Evolutionary conservation across 2,888 invertebrate genomes (phyloP).

Genomic region (Masnerella sp.): DNA sequence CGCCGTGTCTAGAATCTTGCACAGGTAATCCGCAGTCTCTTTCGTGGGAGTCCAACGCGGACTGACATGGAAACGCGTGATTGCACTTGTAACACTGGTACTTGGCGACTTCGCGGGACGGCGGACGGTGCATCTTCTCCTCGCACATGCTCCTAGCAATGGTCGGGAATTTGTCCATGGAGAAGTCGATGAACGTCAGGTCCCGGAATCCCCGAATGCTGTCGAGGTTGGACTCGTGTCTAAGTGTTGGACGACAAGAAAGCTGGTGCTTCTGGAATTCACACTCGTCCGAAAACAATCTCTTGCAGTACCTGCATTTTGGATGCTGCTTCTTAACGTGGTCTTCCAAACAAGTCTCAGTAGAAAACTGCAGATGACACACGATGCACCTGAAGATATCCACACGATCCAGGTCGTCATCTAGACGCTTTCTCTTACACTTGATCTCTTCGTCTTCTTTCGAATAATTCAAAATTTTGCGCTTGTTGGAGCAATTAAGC

Average conservation of each 20-base stretch:
- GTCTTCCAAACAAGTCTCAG: conserved; percentile 80
- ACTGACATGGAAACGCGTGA: conserved; percentile 85
- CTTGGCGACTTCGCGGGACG: conserved; percentile 80
- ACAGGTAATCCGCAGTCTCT: conserved; percentile 81
- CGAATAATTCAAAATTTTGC: conserved; percentile 65
- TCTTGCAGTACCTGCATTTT: conserved; percentile 85
- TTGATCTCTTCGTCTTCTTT: conserved; percentile 59
- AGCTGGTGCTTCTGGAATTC: conserved; percentile 82
- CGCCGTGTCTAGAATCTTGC: conserved; percentile 74
- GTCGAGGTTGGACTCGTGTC: conserved; percentile 83
- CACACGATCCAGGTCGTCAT: too few relatives aligned
- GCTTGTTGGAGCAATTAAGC: conserved; percentile 53
- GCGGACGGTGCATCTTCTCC: conserved; percentile 81
- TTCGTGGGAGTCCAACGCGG: conserved; percentile 84
- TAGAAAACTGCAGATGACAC: conserved; percentile 81
- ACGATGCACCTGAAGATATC: conserved; percentile 79
- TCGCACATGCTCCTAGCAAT: conserved; percentile 88
- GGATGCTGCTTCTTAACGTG: conserved; percentile 85
- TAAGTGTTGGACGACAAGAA: conserved; percentile 82
- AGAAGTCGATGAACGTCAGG: conserved; percentile 88
- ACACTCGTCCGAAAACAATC: conserved; percentile 79
- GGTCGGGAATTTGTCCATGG: conserved; percentile 87
- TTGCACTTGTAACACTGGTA: conserved; percentile 85
- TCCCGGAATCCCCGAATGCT: conserved; percentile 82
- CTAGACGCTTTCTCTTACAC: conserved; percentile 61